Evolutionary conservation across 2,113 vertebrate genomes (phyloP), one percentile per base, ranked within the genome.

Genomic region (Myiozetetes cayanensis): DNA sequence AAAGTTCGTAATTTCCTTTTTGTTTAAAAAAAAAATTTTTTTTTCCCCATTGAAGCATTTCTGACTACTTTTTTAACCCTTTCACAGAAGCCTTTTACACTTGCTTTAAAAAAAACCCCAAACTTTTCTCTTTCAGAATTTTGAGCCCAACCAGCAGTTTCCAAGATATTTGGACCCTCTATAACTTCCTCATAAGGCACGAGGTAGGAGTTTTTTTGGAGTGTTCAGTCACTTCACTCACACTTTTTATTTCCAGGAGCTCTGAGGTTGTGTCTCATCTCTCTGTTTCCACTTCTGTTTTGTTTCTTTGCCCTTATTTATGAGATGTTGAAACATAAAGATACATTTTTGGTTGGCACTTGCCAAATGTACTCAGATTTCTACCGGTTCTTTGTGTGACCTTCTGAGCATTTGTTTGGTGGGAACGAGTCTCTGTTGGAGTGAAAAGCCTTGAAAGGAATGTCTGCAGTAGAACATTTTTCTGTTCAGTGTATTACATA

Each of bases 101-200:
- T 61, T 87, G 33, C 14, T 66, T 71, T 80, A 52, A 79, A 83
- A 76, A 83, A 18, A 50, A 39, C 14, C 7, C 25, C 10, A 62
- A 41, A 30, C 17, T 77, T 79, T 47, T 93, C 23, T 90, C 55
- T 95, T 95, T 86, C 93, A 99, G 99, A 96, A 93, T 99, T 93
- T 97, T 99, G 96, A 98, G 97, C 33, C 98, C 98, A n/a, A 96
- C 97, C 58, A 98, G 98, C 53, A 97, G 96, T 94, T 98, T 98
- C 96, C 98, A 98, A 65, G 98, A 99, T 87, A 97, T 98, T 84
- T 98, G 98, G 96, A 94, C 93, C 4, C 98, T 99, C 56, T 98
- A 99, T 94, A 97, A 92, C 74, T 96, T 99, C 90, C 97, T 99
- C 83, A 93, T 94, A 75, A 98, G 98, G 58, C 97, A 97, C 49